phyloP scores from a whole-genome alignment of 2,113 vertebrate genomes.

The Porphyrio hochstetteri region DNA sequence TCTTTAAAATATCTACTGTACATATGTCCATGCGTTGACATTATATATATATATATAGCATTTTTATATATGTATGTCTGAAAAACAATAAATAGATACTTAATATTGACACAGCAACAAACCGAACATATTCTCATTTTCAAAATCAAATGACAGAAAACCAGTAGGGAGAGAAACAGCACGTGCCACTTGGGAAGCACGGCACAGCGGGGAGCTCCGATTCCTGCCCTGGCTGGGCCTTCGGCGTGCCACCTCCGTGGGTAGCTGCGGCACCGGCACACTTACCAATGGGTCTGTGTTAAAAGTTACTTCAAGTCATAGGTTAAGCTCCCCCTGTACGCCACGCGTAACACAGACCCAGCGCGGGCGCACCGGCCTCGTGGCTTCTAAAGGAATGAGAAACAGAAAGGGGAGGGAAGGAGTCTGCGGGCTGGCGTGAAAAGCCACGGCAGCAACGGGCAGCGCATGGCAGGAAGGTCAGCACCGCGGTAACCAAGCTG shows the following conservation, averaged over 20 bases:
- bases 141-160: conserved; percentile 48
- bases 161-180: conserved; percentile 32
- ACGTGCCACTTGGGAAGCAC: conserved; percentile 1
- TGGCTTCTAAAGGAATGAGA: not conserved
- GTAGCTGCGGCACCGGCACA: not conserved
- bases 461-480: conserved; percentile 5
- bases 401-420: not conserved
- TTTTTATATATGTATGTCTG: conserved; percentile 77
- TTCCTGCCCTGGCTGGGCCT: conserved; percentile 19
- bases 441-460: not conserved
- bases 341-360: not conserved
- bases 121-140: conserved; percentile 65
- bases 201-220: conserved; percentile 26
- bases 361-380: not conserved
- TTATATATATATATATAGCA: conserved; percentile 70
- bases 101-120: conserved; percentile 74
- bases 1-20: conserved; percentile 84
- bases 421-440: not conserved
- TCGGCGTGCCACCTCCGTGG: not conserved
- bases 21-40: conserved; percentile 84
- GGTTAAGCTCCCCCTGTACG: not conserved
- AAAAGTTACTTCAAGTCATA: not conserved
- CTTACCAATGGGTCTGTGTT: not conserved
- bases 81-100: conserved; percentile 85
- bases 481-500: conserved; percentile 16